Evolutionary conservation across 1,140 invertebrate genomes (phyloP), one percentile per base, ranked within the genome.

Genomic region (Drosophila willistoni): DNA sequence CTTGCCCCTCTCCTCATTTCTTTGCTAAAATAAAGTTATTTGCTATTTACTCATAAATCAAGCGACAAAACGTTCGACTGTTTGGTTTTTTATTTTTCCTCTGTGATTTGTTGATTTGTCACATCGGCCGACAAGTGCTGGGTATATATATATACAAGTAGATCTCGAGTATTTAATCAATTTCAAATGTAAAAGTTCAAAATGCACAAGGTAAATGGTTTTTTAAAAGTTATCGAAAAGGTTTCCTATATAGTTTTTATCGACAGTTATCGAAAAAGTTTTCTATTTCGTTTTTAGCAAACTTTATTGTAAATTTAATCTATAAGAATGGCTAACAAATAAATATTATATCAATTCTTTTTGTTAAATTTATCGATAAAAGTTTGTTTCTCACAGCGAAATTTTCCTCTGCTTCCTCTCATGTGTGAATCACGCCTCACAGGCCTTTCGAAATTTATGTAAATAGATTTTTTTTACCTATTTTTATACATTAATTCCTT

Each of bases 71-170:
- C 44, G 44, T 51, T 51, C 9, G 10, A 51, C 17, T 22, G 22
- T 25, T 47, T 51, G 19, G 10, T 51, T 51, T 51, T 51, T 22
- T 47, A 19, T 47, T 47, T 19, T 10, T 39, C 17, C 9, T 47
- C 14, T 68, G 70, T 73, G 70, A 51, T 51, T 51, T 51, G 44
- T 51, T 51, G 44, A 51, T 51, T 62, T 62, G 55, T 62, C 72
- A 34, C 62, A 72, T 65, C 54, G 73, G 47, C 55, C 64, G 73
- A 59, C 42, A 17, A 63, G 22, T 17, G 39, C 34, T 29, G 25
- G 47, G 10, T 17, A 36, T 7, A 14, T 63, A 17, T 51, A 42
- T 61, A 39, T 73, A 65, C 72, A 39, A 39, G 36, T 10, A 54
- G 54, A 66, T 67, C 74, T 74, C 72, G 56, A 22, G 34, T 57